phyloP scores from a whole-genome alignment of 2,888 invertebrate genomes.

The Chalcosyrphus nemorum region DNA sequence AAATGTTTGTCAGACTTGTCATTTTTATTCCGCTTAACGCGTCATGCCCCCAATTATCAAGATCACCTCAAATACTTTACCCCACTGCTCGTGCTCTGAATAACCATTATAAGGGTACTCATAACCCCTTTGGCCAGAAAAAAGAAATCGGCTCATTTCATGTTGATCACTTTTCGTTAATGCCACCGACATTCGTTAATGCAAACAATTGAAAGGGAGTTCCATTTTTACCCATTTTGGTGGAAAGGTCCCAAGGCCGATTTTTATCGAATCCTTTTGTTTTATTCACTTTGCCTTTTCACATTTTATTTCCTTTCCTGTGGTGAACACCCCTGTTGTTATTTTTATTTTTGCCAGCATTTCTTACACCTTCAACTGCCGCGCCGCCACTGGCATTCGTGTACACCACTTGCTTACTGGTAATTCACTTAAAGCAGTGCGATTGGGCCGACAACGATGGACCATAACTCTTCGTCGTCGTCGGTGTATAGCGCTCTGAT shows the following conservation, averaged over 20 bases:
- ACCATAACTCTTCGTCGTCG: constrained; percentile 30
- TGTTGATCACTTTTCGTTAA: not conserved
- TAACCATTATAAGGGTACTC: too few species aligned
- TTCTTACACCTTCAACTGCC: not conserved
- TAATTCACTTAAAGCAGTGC: constrained; percentile 27
- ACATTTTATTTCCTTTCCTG: not conserved
- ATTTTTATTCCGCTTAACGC: too few species aligned
- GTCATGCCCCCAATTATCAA: too few species aligned
- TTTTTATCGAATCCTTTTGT: not conserved
- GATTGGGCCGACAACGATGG: constrained; percentile 1
- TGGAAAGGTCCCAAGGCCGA: not conserved
- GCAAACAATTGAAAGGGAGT: not conserved
- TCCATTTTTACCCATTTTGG: not conserved
- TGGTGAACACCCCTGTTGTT: constrained; percentile 1
- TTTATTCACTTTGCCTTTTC: not conserved
- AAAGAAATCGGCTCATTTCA: not conserved
- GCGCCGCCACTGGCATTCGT: too few species aligned
- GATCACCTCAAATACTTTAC: too few species aligned
- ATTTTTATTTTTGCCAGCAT: not conserved
- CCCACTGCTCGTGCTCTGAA: too few species aligned
- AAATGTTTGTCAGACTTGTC: too few species aligned
- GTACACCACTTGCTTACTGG: not conserved
- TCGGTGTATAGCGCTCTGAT: constrained; percentile 12
- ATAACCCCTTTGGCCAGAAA: too few species aligned
- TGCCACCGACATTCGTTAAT: not conserved